These are phyloP conservation scores for Choristoneura rosaceana DNA, from an alignment of 2,888 invertebrate genomes.

Conservation along the genomic window DNA sequence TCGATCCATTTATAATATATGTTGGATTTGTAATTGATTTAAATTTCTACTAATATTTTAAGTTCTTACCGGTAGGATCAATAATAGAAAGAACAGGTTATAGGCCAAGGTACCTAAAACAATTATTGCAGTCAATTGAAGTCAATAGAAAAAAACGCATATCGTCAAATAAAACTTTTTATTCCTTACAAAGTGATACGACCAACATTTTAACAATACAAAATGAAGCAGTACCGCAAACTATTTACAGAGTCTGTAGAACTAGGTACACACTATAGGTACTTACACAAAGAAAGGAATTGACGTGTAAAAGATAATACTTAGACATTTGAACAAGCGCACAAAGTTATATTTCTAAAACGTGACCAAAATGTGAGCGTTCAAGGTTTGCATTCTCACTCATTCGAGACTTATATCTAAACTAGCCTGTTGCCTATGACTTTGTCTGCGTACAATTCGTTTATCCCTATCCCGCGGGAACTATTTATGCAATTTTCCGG, in stretches of 20 bases:
- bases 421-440: too few relatives aligned
- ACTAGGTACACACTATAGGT: constrained; percentile 18
- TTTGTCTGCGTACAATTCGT: too few relatives aligned
- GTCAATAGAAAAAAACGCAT: background rate
- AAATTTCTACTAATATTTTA: too few relatives aligned
- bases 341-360: constrained; percentile 3
- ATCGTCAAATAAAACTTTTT: constrained; percentile 29
- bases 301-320: constrained; percentile 10
- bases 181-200: constrained; percentile 27
- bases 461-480: too few relatives aligned
- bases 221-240: constrained; percentile 27
- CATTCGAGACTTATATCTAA: background rate
- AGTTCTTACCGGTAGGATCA: too few relatives aligned
- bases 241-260: constrained; percentile 26
- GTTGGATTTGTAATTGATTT: too few relatives aligned
- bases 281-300: constrained; percentile 15
- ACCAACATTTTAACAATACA: constrained; percentile 31
- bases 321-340: background rate
- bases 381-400: background rate
- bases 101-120: too few relatives aligned
- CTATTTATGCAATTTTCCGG: too few relatives aligned
- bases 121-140: too few relatives aligned
- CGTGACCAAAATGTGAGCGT: background rate
- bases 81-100: too few relatives aligned
- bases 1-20: too few relatives aligned